phyloP scores from a whole-genome alignment of 2,113 vertebrate species.

The Melanerpes aurifrons region DNA sequence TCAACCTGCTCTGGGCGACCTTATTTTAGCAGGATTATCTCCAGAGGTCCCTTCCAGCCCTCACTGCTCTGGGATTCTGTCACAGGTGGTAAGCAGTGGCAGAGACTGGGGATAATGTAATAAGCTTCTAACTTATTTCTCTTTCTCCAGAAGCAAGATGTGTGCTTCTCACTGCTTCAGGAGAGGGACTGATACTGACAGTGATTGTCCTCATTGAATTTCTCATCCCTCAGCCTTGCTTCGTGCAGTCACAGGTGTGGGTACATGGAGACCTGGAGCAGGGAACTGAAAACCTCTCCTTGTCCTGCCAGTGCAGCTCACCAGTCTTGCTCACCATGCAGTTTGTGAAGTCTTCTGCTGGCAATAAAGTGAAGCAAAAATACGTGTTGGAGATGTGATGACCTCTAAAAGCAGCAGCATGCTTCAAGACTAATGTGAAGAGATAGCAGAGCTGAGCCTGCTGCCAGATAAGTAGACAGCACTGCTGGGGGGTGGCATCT shows the following conservation, averaged over 20 bases:
- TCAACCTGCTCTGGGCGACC: too few species aligned
- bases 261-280: background rate
- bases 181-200: background rate
- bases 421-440: background rate
- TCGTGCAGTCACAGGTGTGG: background rate
- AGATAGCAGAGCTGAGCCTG: background rate
- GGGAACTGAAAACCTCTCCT: background rate
- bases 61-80: too few species aligned
- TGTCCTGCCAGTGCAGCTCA: background rate
- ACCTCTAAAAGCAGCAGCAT: background rate
- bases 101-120: background rate
- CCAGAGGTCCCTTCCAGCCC: too few species aligned
- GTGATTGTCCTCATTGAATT: background rate
- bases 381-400: background rate
- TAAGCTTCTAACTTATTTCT: background rate
- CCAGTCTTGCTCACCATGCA: rapidly evolving
- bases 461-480: background rate
- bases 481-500: background rate
- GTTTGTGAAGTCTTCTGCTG: background rate
- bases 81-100: background rate
- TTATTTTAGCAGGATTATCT: too few species aligned
- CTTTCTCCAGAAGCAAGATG: background rate
- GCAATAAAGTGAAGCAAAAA: background rate
- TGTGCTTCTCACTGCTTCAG: background rate
- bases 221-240: background rate